Base-by-base conservation (phyloP, 2,888 invertebrate genomes). In the Rhingia rostrata region DNA sequence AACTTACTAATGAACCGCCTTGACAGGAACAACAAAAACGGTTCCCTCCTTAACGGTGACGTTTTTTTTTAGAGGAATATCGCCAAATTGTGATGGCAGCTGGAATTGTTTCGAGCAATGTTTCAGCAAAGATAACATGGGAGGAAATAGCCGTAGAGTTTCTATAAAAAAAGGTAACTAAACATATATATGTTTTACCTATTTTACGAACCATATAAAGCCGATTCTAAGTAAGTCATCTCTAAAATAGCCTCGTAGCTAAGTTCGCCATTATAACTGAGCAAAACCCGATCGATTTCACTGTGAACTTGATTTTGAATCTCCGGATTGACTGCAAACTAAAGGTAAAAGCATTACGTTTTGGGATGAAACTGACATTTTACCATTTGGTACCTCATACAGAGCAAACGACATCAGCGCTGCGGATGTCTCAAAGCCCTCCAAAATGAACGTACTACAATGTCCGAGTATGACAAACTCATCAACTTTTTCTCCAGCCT, bases 361-460 rank as follows among this genome's bases (percentile, higher is more conserved):
- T 30, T 30, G 4, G 0, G 3, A n/a, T 35, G 14, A 47, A 12
- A 9, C 9, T 32, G 37, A 4, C 12, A 33, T 12, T 22, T 4
- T 7, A 12, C 9, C n/a, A 10, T 43, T 86, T n/a, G n/a, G n/a
- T n/a, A 88, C 88, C 86, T 90, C 89, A 60, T 88, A 88, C 9
- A 89, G 74, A 1, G 88, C 87, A 70, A 88, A 89, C 0, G 89
- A 88, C 86, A 90, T 86, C 5, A 89, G 54, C 10, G 87, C 86
- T 7, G 90, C 89, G 9, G 89, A 89, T 9, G 90, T 90, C 64
- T 90, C 89, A 45, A 89, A 90, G 4, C 90, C 89, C 77, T 90
- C 89, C 9, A 90, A 53, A 6, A 90, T 54, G 63, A 90, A 84
- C 0, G 89, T 90, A 43, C 87, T 80, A 37, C 88, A 88, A 64